Conservation (phyloP, 2,888 invertebrate species). For the Eulithis testata region DNA sequence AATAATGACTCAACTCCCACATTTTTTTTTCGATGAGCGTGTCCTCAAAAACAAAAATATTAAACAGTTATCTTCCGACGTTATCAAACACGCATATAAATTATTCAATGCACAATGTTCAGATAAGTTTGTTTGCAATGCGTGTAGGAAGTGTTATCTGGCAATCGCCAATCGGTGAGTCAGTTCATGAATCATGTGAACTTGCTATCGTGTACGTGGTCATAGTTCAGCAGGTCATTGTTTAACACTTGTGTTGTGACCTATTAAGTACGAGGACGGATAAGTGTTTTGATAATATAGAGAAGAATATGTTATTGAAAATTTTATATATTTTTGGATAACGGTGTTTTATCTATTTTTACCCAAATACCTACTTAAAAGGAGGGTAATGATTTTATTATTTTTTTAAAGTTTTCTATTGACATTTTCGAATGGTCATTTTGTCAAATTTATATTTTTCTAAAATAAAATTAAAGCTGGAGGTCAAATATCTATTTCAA, state of each 20-base stretch:
- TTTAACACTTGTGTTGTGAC: constrained; percentile 1
- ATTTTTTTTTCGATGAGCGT: too few species aligned
- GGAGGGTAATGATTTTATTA: too few species aligned
- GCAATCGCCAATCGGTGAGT: constrained; percentile 29
- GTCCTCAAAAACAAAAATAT: background rate
- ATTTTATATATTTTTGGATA: too few species aligned
- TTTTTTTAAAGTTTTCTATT: too few species aligned
- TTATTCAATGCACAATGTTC: constrained; percentile 37
- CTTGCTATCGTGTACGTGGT: constrained; percentile 16
- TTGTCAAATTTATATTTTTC: too few species aligned
- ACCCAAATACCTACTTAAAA: too few species aligned
- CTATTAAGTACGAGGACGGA: background rate
- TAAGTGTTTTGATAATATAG: background rate
- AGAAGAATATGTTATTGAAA: too few species aligned
- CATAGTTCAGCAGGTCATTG: constrained; percentile 20
- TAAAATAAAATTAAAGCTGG: too few species aligned
- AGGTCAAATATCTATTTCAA: too few species aligned
- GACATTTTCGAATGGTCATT: too few species aligned
- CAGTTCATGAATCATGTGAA: constrained; percentile 18
- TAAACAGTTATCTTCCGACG: constrained; percentile 2
- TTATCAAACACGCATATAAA: constrained; percentile 31
- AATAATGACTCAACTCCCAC: too few species aligned
- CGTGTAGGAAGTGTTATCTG: constrained; percentile 33
- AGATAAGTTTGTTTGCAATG: constrained; percentile 34
- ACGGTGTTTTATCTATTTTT: too few species aligned